phyloP scores from a whole-genome alignment of 2,113 vertebrate species.

The Polypterus bichir region DNA sequence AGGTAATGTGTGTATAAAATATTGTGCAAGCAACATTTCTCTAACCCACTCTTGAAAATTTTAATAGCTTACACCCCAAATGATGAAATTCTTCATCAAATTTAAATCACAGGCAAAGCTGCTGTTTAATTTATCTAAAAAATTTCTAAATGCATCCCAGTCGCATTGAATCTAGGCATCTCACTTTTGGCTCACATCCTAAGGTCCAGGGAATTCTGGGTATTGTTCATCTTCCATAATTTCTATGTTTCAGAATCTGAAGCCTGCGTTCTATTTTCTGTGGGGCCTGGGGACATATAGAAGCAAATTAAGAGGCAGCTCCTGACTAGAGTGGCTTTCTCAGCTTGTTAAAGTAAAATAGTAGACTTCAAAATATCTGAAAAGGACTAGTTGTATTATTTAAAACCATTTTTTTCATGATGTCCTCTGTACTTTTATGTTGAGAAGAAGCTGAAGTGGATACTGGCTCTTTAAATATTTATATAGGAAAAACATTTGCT shows the following conservation, averaged over 20 bases:
- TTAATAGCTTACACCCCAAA: no score
- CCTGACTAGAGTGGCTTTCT: constrained; percentile 11
- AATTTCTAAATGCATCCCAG: constrained; percentile 12
- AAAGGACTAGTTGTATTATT: constrained; percentile 17
- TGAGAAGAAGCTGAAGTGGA: background rate
- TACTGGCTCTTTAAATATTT: constrained; percentile 1
- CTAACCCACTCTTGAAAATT: background rate
- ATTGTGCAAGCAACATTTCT: constrained; percentile 15
- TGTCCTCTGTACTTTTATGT: constrained; percentile 11
- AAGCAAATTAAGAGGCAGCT: constrained; percentile 15
- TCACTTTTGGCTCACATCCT: constrained; percentile 10
- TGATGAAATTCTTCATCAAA: no score
- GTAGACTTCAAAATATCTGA: constrained; percentile 23
- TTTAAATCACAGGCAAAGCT: no score
- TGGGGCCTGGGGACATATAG: constrained; percentile 23
- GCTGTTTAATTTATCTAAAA: no score
- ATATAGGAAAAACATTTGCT: background rate
- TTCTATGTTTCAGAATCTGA: constrained; percentile 21
- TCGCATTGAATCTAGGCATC: constrained; percentile 25
- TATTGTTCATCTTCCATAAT: constrained; percentile 9
- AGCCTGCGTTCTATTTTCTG: constrained; percentile 16
- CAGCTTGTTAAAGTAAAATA: constrained; percentile 24
- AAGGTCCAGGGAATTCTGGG: background rate
- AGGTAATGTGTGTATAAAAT: constrained; percentile 13
- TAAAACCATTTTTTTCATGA: constrained; percentile 8